These are phyloP conservation scores for Phrynocephalus guinanensis DNA, from an alignment of 2,797 vertebrate species.

Conservation along the genomic window DNA sequence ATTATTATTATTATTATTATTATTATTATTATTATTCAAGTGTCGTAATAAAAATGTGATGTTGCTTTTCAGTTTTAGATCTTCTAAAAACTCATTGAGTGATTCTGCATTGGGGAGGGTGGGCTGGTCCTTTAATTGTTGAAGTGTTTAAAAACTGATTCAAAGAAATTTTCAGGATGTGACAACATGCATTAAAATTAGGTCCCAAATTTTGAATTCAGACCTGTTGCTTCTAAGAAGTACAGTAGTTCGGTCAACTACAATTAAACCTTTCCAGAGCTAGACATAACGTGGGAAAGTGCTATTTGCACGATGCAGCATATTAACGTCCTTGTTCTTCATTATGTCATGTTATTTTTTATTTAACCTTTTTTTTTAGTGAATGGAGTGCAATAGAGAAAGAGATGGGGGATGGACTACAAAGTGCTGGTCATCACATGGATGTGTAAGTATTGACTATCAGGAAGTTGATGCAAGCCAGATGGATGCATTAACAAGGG, in stretches of 20 bases:
- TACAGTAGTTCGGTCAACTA: slow-evolving; percentile 30
- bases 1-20: no score
- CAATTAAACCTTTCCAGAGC: slow-evolving; percentile 53
- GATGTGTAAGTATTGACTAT: slow-evolving; percentile 90
- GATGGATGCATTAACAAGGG: slow-evolving; percentile 65
- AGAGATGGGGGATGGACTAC: slow-evolving; percentile 96
- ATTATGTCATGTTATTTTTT: slow-evolving; percentile 59
- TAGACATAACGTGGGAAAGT: slow-evolving; percentile 67
- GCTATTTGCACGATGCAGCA: slow-evolving; percentile 59
- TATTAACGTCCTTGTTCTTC: slow-evolving; percentile 68
- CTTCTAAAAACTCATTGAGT: background rate
- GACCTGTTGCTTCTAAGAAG: slow-evolving; percentile 25
- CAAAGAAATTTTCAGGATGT: background rate
- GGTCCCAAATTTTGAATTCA: background rate
- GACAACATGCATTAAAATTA: background rate
- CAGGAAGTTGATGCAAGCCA: slow-evolving; percentile 76
- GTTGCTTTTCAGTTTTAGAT: background rate
- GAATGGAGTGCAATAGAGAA: slow-evolving; percentile 97
- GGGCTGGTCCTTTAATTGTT: background rate
- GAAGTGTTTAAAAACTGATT: background rate
- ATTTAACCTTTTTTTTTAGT: slow-evolving; percentile 76
- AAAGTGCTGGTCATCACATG: slow-evolving; percentile 99
- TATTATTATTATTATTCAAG: no score
- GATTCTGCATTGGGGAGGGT: background rate
- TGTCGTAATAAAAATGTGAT: background rate